phyloP scores from a whole-genome alignment of 2,113 vertebrate species.

The Elaphurus davidianus region DNA sequence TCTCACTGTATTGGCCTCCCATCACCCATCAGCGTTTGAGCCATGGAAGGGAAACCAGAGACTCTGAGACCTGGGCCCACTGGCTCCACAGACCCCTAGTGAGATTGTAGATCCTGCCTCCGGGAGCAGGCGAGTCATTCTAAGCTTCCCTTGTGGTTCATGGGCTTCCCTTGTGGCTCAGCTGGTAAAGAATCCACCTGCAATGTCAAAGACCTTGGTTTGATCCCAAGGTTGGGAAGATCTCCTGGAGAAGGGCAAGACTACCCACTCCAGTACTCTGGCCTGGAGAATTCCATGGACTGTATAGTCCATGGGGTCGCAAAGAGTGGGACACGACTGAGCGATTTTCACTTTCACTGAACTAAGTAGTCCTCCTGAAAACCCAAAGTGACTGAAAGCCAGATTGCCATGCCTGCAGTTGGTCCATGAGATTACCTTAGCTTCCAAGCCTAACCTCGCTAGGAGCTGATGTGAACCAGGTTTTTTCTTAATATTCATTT shows the following conservation, averaged over 20 bases:
- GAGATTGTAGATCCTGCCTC: not conserved
- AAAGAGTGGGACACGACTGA: not conserved
- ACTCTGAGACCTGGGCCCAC: not conserved
- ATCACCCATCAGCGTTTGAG: not conserved
- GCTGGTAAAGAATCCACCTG: not conserved
- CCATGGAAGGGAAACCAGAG: not conserved
- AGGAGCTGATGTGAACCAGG: not conserved
- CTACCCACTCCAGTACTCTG: not conserved
- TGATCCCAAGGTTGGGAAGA: not conserved
- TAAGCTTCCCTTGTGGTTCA: not conserved
- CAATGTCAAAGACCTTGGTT: not conserved
- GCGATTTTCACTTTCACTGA: not conserved
- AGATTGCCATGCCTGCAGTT: not conserved
- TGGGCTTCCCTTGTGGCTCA: not conserved
- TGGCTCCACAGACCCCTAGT: not conserved
- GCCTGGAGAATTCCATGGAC: not conserved
- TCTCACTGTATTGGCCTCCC: not conserved
- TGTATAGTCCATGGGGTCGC: accelerated
- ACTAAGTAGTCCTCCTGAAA: not conserved
- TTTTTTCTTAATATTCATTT: not conserved
- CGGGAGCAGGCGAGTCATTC: not conserved
- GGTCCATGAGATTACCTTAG: not conserved
- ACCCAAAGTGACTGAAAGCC: not conserved
- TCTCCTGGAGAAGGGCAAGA: not conserved
- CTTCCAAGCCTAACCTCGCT: not conserved